Conservation (phyloP, 37 sponge, comb jelly and placozoan species). For the Chondrosia reniformis region DNA sequence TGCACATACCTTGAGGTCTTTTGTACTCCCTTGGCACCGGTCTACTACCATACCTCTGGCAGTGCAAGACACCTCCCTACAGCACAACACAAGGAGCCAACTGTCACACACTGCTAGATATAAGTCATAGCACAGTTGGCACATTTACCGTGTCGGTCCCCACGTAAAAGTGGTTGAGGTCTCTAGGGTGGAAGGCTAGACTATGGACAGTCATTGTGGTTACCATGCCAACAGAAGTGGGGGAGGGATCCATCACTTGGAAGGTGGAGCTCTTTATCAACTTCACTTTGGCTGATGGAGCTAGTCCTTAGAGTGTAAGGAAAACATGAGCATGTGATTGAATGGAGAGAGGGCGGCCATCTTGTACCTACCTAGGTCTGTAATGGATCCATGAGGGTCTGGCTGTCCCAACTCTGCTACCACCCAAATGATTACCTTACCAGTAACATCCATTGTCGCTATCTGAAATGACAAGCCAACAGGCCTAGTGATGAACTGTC, state of each 20-base stretch:
- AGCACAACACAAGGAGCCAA: neutral
- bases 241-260: neutral
- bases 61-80: slow-evolving; percentile 38
- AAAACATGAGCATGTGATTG: too few relatives aligned
- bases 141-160: slow-evolving; percentile 50
- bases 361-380: slow-evolving; percentile 67
- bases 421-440: slow-evolving; percentile 45
- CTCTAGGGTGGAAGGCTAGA: slow-evolving; percentile 44
- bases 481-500: slow-evolving; percentile 1
- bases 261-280: slow-evolving; percentile 68
- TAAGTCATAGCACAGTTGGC: neutral
- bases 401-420: slow-evolving; percentile 60
- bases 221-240: neutral
- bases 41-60: slow-evolving; percentile 39
- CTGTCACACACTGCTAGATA: neutral
- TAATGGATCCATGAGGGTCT: slow-evolving; percentile 80
- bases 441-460: slow-evolving; percentile 58
- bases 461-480: slow-evolving; percentile 80
- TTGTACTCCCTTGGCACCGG: slow-evolving; percentile 34
- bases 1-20: too few relatives aligned
- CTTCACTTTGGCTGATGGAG: slow-evolving; percentile 82
- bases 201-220: neutral
- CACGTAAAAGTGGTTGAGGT: slow-evolving; percentile 52
- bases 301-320: slow-evolving; percentile 55
- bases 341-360: too few relatives aligned